Evolutionary conservation across 2,888 invertebrate genomes (phyloP), one percentile per base, ranked within the genome.

Genomic region (Helicoverpa assulta): DNA sequence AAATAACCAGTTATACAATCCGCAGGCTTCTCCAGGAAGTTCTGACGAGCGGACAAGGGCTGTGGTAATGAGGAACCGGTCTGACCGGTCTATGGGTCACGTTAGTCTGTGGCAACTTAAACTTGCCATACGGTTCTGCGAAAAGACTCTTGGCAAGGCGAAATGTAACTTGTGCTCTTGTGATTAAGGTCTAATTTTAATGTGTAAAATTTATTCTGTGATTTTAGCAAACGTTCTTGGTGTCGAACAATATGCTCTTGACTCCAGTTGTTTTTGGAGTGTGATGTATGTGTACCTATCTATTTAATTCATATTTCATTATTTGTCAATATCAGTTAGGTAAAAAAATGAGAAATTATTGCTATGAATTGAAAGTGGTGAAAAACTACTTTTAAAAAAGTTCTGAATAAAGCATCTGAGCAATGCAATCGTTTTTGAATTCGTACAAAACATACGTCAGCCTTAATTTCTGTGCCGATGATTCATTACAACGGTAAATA

Each of bases 11-110:
- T 79, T 52, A 5, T 0, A 50, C 68, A 74, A 74, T 77, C 78
- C 63, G 80, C 76, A 68, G 47, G 60, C 60, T 57, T 70, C 55
- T 66, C 70, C 59, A 82, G 82, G 82, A 81, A 81, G 69, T 75
- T 19, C 16, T 54, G 18, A 50, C 53, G 66, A 54, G 21, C 37
- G 53, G 16, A 18, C 71, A 62, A 79, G 72, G 70, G 80, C 75
- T 80, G 58, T 47, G 12, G 69, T 79, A 68, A 81, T 67, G 12
- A 12, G n/a, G n/a, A 74, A 66, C 81, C 61, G 55, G 80, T 73
- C 10, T 5, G 40, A 80, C 80, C 69, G 70, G 82, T 80, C 67
- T n/a, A 0, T 51, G 29, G 82, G 78, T 80, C 82, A 81, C 18
- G 59, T 18, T 37, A 62, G 12, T 14, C 52, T 65, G 65, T 66